These are phyloP conservation scores for Meiosimyza platycephala DNA, from an alignment of 2,888 invertebrate genomes.

Conservation along the genomic window DNA sequence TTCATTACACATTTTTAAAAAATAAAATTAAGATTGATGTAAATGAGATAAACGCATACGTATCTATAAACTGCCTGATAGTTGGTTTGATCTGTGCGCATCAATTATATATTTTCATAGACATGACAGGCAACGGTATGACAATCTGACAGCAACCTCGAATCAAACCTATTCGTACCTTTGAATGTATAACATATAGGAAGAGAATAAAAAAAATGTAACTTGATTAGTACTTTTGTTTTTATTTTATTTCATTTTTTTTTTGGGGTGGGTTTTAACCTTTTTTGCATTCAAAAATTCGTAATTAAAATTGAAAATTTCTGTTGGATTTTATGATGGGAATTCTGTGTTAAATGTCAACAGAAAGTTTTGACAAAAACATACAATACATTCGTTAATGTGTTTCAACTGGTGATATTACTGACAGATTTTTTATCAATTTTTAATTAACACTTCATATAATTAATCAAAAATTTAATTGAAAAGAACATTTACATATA, in stretches of 20 bases:
- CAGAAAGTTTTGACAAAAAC: neutral
- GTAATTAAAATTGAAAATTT: neutral
- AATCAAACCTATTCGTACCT: neutral
- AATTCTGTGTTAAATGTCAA: constrained; percentile 27
- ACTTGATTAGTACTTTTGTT: constrained; percentile 14
- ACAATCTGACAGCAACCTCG: constrained; percentile 1
- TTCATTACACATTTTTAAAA: constrained; percentile 11
- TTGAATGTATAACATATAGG: neutral
- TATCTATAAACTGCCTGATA: neutral
- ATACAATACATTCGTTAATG: too few relatives aligned
- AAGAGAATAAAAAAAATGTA: neutral
- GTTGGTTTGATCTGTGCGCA: constrained; percentile 10
- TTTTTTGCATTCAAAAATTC: constrained; percentile 18
- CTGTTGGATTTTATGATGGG: constrained; percentile 9
- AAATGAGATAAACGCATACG: constrained; percentile 21
- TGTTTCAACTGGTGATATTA: too few relatives aligned
- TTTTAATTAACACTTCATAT: too few relatives aligned
- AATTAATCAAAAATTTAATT: too few relatives aligned
- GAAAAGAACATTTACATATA: too few relatives aligned
- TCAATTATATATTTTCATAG: constrained; percentile 12
- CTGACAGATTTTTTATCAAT: too few relatives aligned
- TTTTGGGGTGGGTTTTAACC: constrained; percentile 29
- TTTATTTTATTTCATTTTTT: neutral
- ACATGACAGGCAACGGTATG: constrained; percentile 14
- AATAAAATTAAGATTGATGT: constrained; percentile 26